Percentiles rank a stretch among this genome's conserved stretches.
Conservation (phyloP, 2,797 vertebrate species). For the Menidia menidia region DNA sequence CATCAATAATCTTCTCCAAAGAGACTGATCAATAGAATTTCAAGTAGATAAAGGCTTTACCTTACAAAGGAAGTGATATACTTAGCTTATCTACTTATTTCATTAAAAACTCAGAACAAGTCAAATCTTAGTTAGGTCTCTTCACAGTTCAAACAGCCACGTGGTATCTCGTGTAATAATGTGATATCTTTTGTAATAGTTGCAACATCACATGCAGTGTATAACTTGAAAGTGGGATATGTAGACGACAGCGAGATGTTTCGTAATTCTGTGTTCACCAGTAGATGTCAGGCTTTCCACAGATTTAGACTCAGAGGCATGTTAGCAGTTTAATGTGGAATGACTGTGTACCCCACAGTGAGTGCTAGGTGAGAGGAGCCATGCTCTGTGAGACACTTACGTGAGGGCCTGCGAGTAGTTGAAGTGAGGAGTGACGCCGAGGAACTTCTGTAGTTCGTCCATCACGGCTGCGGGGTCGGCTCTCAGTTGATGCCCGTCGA, state of each 20-base stretch:
- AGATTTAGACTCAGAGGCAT: constrained; percentile 21
- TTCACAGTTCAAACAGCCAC: not conserved
- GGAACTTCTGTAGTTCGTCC: constrained; percentile 96
- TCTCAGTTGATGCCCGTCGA: constrained; percentile 96
- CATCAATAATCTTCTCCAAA: too few relatives aligned
- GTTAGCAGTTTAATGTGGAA: constrained; percentile 1
- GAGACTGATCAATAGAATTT: too few relatives aligned
- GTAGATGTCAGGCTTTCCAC: constrained; percentile 69
- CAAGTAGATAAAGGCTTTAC: too few relatives aligned
- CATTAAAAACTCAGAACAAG: not conserved
- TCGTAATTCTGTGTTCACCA: constrained; percentile 35
- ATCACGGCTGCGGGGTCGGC: constrained; percentile 92
- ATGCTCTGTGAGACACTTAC: constrained; percentile 81
- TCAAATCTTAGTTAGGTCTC: too few relatives aligned
- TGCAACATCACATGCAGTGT: too few relatives aligned
- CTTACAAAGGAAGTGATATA: not conserved
- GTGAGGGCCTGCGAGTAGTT: constrained; percentile 96
- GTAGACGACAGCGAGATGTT: not conserved
- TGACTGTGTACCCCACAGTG: not conserved
- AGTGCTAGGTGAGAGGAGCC: constrained; percentile 10
- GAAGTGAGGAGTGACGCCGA: constrained; percentile 91
- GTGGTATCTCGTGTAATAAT: constrained; percentile 22
- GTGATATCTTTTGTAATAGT: too few relatives aligned
- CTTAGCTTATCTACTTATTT: not conserved
- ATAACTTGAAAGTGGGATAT: too few relatives aligned